Conservation (phyloP, 1,140 invertebrate species). For the Drosophila arawakana region DNA sequence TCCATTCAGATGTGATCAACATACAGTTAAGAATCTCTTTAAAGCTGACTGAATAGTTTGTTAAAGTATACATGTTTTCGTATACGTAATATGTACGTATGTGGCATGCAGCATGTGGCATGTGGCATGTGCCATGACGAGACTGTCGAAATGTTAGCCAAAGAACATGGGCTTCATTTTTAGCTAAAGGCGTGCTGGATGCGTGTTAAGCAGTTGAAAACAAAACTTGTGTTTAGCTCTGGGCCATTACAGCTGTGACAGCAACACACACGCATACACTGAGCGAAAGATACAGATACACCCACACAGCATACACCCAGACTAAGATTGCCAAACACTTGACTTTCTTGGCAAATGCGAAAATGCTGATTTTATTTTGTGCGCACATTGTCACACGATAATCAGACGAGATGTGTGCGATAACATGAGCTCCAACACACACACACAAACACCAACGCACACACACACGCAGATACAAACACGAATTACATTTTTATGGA, state of each 20-base stretch:
- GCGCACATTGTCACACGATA: conserved; percentile 78
- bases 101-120: background rate
- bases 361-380: conserved; percentile 81
- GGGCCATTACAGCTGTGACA: conserved; percentile 20
- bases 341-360: conserved; percentile 44
- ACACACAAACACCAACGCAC: background rate
- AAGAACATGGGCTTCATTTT: background rate
- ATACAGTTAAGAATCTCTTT: conserved; percentile 20
- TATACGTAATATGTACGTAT: background rate
- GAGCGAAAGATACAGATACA: conserved; percentile 3
- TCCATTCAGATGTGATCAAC: conserved; percentile 24
- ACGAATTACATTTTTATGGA: conserved; percentile 45
- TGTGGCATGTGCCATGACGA: conserved; percentile 21
- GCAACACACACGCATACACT: conserved; percentile 6
- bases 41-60: conserved; percentile 6
- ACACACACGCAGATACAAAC: conserved; percentile 18
- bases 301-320: background rate
- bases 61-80: background rate
- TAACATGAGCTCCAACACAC: conserved; percentile 46
- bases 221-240: conserved; percentile 36
- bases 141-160: conserved; percentile 18
- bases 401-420: conserved; percentile 65
- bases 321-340: conserved; percentile 30
- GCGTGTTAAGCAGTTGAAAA: conserved; percentile 40
- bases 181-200: conserved; percentile 3